Conservation (phyloP, 2,113 vertebrate genomes). For the Pterocles gutturalis region DNA sequence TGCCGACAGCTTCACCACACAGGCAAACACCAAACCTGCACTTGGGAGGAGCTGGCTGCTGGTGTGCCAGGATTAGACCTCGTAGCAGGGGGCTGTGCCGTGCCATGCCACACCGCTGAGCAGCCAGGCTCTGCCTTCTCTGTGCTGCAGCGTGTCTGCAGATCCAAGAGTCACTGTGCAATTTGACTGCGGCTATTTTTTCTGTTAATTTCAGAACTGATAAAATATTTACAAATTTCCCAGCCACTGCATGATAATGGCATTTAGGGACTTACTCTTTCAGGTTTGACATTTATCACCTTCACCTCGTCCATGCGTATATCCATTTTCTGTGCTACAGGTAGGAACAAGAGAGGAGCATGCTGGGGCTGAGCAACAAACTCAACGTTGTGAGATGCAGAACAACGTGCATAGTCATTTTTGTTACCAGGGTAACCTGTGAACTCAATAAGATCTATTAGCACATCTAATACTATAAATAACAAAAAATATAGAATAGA, state of each 20-base stretch:
- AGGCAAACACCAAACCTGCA: neutral
- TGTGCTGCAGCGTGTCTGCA: neutral
- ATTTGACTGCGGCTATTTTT: neutral
- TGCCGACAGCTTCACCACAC: neutral
- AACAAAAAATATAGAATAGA: neutral
- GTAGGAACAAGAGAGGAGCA: neutral
- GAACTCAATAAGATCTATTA: neutral
- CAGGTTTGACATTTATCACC: neutral
- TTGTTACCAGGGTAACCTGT: neutral
- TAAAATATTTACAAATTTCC: neutral
- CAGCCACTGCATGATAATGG: accelerated
- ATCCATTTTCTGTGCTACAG: neutral
- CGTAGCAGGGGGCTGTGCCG: accelerated
- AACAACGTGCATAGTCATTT: neutral
- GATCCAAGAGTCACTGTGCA: accelerated
- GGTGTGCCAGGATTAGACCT: neutral
- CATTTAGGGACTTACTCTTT: neutral
- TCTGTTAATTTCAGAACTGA: neutral
- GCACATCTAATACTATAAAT: neutral
- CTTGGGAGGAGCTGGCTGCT: neutral
- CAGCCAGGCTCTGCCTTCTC: neutral
- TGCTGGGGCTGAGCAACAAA: neutral
- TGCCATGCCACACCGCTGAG: accelerated
- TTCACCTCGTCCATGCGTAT: accelerated
- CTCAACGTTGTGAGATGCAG: neutral